phyloP scores from a whole-genome alignment of 2,113 vertebrate genomes.

The Aptenodytes patagonicus region DNA sequence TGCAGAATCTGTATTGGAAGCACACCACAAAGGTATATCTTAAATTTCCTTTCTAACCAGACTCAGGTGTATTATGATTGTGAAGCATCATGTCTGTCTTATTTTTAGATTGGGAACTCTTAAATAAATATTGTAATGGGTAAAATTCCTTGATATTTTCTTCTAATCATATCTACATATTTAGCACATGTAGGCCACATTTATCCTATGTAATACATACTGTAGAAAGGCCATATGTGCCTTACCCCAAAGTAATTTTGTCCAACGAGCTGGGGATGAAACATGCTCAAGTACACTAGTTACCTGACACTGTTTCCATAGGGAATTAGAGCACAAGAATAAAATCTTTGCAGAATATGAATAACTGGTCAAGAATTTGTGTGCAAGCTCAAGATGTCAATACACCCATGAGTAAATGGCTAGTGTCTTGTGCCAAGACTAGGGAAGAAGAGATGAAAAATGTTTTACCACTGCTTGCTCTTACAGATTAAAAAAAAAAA shows the following conservation, averaged over 20 bases:
- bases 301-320: background rate
- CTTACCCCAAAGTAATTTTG: background rate
- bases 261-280: background rate
- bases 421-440: background rate
- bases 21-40: background rate
- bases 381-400: background rate
- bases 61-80: too few relatives aligned
- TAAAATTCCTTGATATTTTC: background rate
- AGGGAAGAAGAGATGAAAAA: background rate
- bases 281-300: background rate
- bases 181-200: background rate
- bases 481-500: background rate
- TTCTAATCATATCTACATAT: background rate
- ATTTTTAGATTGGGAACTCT: background rate
- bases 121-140: background rate
- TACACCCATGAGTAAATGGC: background rate
- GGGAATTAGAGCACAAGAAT: background rate
- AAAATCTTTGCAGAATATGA: background rate
- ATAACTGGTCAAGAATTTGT: background rate
- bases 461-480: background rate
- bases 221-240: background rate
- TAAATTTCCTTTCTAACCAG: background rate
- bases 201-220: background rate
- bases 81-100: background rate
- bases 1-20: background rate